A percentile compares a stretch with the other conserved stretches of the same genome.
Conservation (phyloP, 2,113 vertebrate species). For the Entelurus aequoreus region DNA sequence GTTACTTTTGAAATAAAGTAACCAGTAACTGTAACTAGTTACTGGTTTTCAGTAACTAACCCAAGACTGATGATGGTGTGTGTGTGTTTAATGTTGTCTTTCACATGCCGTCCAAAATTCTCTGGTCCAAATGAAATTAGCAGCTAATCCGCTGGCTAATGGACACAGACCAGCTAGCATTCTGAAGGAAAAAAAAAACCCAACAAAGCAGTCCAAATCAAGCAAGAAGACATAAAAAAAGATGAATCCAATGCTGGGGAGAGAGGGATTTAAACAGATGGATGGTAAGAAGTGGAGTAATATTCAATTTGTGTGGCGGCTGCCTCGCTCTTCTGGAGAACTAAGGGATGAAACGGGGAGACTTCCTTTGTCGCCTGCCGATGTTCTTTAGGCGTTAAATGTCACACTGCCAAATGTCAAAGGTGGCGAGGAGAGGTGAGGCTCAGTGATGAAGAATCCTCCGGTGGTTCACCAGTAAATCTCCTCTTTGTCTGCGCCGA, state of each 20-base stretch:
- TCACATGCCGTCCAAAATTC: slow-evolving; percentile 20
- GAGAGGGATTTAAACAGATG: slow-evolving; percentile 24
- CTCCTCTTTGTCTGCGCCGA: slow-evolving; percentile 21
- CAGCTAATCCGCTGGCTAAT: slow-evolving; percentile 50
- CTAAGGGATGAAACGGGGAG: slow-evolving; percentile 29
- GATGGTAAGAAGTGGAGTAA: slow-evolving; percentile 32
- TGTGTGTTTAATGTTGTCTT: slow-evolving; percentile 18
- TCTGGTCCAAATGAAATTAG: slow-evolving; percentile 53
- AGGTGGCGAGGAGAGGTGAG: slow-evolving; percentile 49
- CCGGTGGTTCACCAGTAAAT: background rate
- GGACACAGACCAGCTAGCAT: slow-evolving; percentile 30
- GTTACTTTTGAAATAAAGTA: no score
- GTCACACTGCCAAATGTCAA: slow-evolving; percentile 60
- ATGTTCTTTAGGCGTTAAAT: slow-evolving; percentile 53
- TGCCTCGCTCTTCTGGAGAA: slow-evolving; percentile 40
- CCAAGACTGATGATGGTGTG: background rate
- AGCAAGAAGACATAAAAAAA: slow-evolving; percentile 4
- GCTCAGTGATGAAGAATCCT: slow-evolving; percentile 21
- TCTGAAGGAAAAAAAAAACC: slow-evolving; percentile 15
- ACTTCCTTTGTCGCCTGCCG: slow-evolving; percentile 32
- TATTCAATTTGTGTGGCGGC: slow-evolving; percentile 49
- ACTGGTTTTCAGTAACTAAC: no score
- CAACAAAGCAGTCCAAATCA: slow-evolving; percentile 27
- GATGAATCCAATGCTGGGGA: slow-evolving; percentile 1
- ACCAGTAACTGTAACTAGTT: no score